Percentiles rank a stretch among this genome's conserved stretches.
Evolutionary conservation across 2,797 vertebrate genomes (phyloP).

Genomic region (Octomys mimax): DNA sequence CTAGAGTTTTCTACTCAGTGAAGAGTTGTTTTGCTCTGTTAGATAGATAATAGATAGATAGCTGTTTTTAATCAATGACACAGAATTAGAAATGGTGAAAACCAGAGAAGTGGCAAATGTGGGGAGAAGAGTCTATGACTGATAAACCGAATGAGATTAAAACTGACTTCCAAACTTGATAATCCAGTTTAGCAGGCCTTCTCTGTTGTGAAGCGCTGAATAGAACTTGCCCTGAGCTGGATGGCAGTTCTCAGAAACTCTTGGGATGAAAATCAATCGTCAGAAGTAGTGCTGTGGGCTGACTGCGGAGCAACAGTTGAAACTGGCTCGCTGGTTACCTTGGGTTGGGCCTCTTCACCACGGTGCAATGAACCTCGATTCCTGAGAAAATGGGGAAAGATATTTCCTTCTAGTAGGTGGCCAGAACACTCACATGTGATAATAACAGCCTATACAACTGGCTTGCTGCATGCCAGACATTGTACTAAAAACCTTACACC

Average conservation of each 20-base stretch:
- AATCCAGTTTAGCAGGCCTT: neutral
- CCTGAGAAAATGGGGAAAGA: neutral
- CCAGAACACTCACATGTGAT: neutral
- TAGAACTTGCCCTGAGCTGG: conserved; percentile 55
- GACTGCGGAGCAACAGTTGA: conserved; percentile 40
- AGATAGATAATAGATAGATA: neutral
- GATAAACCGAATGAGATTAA: conserved; percentile 37
- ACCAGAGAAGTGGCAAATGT: conserved; percentile 26
- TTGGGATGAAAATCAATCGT: conserved; percentile 24
- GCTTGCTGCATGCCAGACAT: neutral
- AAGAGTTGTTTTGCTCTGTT: conserved; percentile 19
- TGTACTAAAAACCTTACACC: neutral
- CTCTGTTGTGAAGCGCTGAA: conserved; percentile 28
- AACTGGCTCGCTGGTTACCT: neutral
- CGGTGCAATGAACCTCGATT: neutral
- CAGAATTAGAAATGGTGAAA: neutral
- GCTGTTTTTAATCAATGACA: conserved; percentile 30
- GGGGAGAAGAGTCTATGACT: neutral
- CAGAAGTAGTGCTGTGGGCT: neutral
- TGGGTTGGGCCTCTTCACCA: conserved; percentile 4
- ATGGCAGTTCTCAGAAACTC: conserved; percentile 67
- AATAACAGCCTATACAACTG: neutral
- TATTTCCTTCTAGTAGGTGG: neutral
- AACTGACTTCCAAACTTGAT: conserved; percentile 27
- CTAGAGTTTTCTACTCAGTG: conserved; percentile 14